Conservation (phyloP, 1,140 invertebrate species). For the Drosophila lini region DNA sequence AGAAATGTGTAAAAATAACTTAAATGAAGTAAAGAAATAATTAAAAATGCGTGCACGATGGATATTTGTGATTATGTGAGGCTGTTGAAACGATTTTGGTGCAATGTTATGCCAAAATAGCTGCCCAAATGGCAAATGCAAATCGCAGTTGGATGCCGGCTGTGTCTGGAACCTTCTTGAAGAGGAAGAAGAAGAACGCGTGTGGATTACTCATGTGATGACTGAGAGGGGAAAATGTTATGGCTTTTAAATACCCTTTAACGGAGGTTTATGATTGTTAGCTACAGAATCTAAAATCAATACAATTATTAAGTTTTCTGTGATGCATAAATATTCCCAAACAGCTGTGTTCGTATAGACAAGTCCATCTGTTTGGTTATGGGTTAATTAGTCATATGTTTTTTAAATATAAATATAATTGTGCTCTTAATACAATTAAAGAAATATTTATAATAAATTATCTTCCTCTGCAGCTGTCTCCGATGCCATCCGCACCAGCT, state of each 20-base stretch:
- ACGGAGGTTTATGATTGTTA: background rate
- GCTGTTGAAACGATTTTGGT: background rate
- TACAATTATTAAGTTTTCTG: background rate
- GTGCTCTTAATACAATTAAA: background rate
- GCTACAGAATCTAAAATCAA: fast-evolving
- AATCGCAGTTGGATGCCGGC: constrained; percentile 69
- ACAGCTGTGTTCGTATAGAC: background rate
- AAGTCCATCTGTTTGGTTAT: constrained; percentile 2
- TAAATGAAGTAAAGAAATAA: constrained; percentile 1
- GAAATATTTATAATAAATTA: background rate
- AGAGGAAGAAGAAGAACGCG: constrained; percentile 45
- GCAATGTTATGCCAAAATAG: background rate
- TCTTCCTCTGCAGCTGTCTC: constrained; percentile 92
- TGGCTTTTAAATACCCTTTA: constrained; percentile 10
- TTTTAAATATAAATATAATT: no score
- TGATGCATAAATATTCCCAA: background rate
- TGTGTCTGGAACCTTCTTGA: constrained; percentile 77
- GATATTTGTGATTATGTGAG: constrained; percentile 20
- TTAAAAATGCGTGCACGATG: background rate
- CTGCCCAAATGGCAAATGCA: constrained; percentile 22
- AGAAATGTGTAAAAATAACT: constrained; percentile 45
- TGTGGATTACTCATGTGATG: constrained; percentile 77
- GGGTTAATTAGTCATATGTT: constrained; percentile 9
- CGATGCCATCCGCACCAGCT: constrained; percentile 98
- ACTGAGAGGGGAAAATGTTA: constrained; percentile 13